Evolutionary conservation across 1,140 invertebrate species (phyloP).

Genomic region (Drosophila repleta): DNA sequence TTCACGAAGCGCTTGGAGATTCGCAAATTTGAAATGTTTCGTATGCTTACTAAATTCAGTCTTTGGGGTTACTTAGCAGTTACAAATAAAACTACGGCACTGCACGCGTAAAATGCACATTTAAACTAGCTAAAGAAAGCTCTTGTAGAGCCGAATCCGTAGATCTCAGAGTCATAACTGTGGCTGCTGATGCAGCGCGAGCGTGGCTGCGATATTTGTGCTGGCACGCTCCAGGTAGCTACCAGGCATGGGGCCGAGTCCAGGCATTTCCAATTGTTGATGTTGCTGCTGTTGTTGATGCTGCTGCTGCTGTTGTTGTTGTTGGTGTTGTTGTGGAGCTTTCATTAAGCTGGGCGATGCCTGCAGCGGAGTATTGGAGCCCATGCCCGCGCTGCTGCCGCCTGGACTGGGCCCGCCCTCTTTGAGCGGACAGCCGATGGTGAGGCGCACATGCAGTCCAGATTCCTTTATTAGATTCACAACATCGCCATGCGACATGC

Average conservation of each 20-base stretch:
- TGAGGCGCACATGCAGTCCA: constrained; percentile 94
- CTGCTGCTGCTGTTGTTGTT: constrained; percentile 31
- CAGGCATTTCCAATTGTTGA: constrained; percentile 62
- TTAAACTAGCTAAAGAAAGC: constrained; percentile 71
- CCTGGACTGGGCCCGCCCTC: constrained; percentile 85
- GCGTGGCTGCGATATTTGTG: constrained; percentile 64
- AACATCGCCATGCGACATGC: constrained; percentile 97
- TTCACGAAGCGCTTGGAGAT: constrained; percentile 38
- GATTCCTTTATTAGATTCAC: constrained; percentile 98
- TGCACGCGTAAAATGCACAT: constrained; percentile 23
- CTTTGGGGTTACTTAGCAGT: constrained; percentile 70
- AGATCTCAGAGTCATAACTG: constrained; percentile 84
- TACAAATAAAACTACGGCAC: constrained; percentile 38
- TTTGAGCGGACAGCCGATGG: constrained; percentile 89
- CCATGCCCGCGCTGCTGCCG: constrained; percentile 57
- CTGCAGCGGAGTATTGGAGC: constrained; percentile 56
- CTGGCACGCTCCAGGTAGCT: constrained; percentile 61
- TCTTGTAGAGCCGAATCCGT: constrained; percentile 82
- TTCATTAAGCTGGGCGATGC: constrained; percentile 63
- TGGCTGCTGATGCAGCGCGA: constrained; percentile 71
- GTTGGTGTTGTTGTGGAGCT: constrained; percentile 38
- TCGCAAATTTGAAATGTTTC: constrained; percentile 43
- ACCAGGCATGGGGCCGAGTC: constrained; percentile 56
- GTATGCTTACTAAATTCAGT: constrained; percentile 72
- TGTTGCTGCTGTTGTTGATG: constrained; percentile 38